Percentiles rank a stretch among this genome's conserved stretches.
Evolutionary conservation across 1,140 invertebrate species (phyloP).

Genomic region (Cecropterus lyciades): DNA sequence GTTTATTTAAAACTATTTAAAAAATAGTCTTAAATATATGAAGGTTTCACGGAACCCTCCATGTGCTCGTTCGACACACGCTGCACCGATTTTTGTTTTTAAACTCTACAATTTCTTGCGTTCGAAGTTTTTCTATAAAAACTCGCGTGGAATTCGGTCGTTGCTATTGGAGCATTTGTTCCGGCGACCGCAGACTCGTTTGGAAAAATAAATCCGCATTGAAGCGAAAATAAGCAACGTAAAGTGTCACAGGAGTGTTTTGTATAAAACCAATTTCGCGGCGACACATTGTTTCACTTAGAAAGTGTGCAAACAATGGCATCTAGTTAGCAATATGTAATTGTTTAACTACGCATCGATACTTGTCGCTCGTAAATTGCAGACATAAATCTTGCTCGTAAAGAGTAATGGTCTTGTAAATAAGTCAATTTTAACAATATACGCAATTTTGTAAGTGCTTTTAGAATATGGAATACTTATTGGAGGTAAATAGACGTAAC

Average conservation of each 20-base stretch:
- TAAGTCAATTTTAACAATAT: slow-evolving; percentile 1
- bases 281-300: slow-evolving; percentile 53
- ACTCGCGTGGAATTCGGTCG: slow-evolving; percentile 40
- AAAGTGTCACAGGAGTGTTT: slow-evolving; percentile 50
- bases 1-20: too few relatives aligned
- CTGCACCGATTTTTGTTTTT: too few relatives aligned
- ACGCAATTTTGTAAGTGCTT: slow-evolving; percentile 11
- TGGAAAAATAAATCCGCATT: slow-evolving; percentile 48
- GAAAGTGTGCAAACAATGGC: slow-evolving; percentile 63
- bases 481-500: neutral
- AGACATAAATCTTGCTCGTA: slow-evolving; percentile 30
- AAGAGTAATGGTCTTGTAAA: slow-evolving; percentile 21
- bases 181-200: slow-evolving; percentile 40
- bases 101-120: slow-evolving; percentile 37
- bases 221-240: slow-evolving; percentile 48
- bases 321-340: slow-evolving; percentile 42
- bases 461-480: slow-evolving; percentile 8
- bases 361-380: slow-evolving; percentile 47
- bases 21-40: too few relatives aligned
- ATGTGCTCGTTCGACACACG: too few relatives aligned
- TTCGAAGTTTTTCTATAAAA: slow-evolving; percentile 44
- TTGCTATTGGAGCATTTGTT: slow-evolving; percentile 50
- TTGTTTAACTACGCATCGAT: slow-evolving; percentile 63
- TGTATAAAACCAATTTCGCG: slow-evolving; percentile 68
- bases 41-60: too few relatives aligned